phyloP scores from a whole-genome alignment of 2,797 vertebrate species.

The Neomorphus geoffroyi region DNA sequence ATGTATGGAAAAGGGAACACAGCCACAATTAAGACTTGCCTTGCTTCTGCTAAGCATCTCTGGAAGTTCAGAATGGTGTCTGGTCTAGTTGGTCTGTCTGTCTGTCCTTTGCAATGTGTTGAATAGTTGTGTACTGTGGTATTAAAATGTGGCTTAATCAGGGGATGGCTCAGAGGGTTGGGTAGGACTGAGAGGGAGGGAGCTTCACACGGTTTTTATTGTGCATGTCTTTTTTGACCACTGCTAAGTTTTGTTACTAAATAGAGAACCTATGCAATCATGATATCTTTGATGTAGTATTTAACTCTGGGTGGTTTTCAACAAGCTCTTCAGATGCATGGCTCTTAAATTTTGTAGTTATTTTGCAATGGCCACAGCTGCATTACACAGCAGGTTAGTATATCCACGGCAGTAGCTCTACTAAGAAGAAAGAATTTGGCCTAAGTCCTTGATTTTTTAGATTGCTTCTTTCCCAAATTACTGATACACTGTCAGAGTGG shows the following conservation, averaged over 20 bases:
- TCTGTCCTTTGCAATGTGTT: constrained; percentile 40
- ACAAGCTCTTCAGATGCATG: constrained; percentile 60
- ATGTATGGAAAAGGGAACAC: constrained; percentile 33
- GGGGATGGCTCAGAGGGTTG: constrained; percentile 60
- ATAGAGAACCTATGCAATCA: constrained; percentile 73
- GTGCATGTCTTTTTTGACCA: constrained; percentile 62
- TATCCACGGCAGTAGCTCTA: background rate
- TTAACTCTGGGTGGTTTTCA: background rate
- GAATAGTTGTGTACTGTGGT: constrained; percentile 30
- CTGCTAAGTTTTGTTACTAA: constrained; percentile 32
- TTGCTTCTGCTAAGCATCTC: constrained; percentile 54
- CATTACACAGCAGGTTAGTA: constrained; percentile 37
- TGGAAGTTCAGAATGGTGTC: constrained; percentile 51
- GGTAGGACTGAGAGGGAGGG: background rate
- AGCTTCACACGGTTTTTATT: background rate
- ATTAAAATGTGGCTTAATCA: constrained; percentile 21
- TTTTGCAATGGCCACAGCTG: constrained; percentile 39
- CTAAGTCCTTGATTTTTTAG: background rate
- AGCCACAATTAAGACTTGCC: constrained; percentile 23
- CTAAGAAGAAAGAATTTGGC: background rate
- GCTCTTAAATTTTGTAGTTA: constrained; percentile 30
- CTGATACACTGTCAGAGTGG: background rate
- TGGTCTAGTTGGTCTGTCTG: constrained; percentile 31
- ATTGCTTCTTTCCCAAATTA: background rate
- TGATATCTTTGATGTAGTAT: constrained; percentile 46